phyloP scores from a whole-genome alignment of 2,797 vertebrate genomes.

The Huso huso region DNA sequence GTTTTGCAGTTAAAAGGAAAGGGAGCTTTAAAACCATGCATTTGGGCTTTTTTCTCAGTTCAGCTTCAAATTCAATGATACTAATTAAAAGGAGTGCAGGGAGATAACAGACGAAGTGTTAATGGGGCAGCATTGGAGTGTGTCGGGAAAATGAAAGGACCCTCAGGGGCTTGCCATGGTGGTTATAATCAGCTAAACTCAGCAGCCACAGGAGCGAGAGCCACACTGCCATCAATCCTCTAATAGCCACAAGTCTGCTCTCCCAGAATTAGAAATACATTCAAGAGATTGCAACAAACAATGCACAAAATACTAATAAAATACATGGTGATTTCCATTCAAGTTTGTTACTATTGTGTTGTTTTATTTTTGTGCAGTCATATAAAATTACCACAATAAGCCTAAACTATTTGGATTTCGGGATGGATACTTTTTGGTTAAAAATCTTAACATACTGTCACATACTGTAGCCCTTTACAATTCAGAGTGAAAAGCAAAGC shows the following conservation, averaged over 20 bases:
- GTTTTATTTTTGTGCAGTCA: too few species aligned
- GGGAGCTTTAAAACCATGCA: slow-evolving; percentile 13
- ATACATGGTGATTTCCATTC: not conserved
- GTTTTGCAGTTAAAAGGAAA: slow-evolving; percentile 13
- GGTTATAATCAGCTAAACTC: slow-evolving; percentile 41
- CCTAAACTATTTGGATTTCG: too few species aligned
- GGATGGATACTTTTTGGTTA: too few species aligned
- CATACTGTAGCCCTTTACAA: too few species aligned
- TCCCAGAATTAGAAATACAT: not conserved
- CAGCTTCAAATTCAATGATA: slow-evolving; percentile 51
- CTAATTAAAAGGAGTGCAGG: slow-evolving; percentile 71
- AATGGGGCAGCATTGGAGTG: slow-evolving; percentile 67
- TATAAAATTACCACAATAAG: too few species aligned
- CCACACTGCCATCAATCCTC: slow-evolving; percentile 50
- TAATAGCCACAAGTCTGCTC: slow-evolving; percentile 49
- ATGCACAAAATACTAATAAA: not conserved
- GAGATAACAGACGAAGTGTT: slow-evolving; percentile 70
- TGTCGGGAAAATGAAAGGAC: slow-evolving; percentile 67
- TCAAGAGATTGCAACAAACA: not conserved
- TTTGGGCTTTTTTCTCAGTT: slow-evolving; percentile 26
- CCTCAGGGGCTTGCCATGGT: slow-evolving; percentile 58
- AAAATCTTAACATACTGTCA: too few species aligned
- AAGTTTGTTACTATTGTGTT: too few species aligned
- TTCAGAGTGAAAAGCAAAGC: too few species aligned
- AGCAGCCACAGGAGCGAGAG: slow-evolving; percentile 18